Conservation (phyloP, 2,113 vertebrate species). For the Pyrgilauda ruficollis region DNA sequence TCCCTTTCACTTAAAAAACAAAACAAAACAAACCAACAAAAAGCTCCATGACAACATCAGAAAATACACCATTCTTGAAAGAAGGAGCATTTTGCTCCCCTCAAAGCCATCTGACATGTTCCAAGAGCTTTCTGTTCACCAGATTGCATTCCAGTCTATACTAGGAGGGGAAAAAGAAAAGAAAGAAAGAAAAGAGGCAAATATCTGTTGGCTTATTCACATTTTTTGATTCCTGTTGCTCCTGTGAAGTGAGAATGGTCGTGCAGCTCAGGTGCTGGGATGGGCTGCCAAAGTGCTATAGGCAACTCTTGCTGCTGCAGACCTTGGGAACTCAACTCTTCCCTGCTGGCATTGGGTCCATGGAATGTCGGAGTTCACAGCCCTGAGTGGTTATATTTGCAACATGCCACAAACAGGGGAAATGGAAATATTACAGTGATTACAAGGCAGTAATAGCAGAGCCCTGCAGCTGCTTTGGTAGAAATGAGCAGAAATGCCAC, state of each 20-base stretch:
- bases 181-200: not conserved
- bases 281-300: not conserved
- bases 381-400: rapidly evolving
- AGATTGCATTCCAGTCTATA: not conserved
- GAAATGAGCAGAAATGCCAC: not conserved
- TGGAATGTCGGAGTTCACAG: not conserved
- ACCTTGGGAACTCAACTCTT: not conserved
- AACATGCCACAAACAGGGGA: not conserved
- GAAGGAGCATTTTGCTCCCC: slow-evolving; percentile 4
- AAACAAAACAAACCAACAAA: not conserved
- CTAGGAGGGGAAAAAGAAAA: rapidly evolving
- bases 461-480: not conserved
- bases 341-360: not conserved
- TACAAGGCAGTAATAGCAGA: not conserved
- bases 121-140: slow-evolving; percentile 22
- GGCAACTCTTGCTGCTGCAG: not conserved
- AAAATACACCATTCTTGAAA: not conserved
- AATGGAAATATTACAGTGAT: not conserved
- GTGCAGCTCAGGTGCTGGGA: not conserved
- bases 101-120: not conserved
- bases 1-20: slow-evolving; percentile 45
- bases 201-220: not conserved
- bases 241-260: not conserved
- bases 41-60: not conserved
- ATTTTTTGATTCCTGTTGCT: not conserved